Evolutionary conservation across 2,113 vertebrate genomes (phyloP).

Genomic region (Cranoglanis bouderius): DNA sequence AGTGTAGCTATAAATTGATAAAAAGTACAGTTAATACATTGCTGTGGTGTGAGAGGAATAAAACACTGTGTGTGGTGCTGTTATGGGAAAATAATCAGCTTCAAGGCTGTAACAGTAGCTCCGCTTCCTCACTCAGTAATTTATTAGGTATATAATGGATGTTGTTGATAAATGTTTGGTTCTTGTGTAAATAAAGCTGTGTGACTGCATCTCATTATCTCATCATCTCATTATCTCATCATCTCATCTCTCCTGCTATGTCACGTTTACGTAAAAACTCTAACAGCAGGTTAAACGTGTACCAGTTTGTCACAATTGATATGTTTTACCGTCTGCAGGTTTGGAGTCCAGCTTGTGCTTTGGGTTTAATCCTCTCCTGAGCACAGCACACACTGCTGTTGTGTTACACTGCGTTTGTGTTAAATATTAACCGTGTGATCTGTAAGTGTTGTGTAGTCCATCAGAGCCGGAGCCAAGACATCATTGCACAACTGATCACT

Average conservation of each 20-base stretch:
- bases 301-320: background rate
- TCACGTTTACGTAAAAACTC: too few relatives aligned
- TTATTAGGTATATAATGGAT: background rate
- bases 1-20: too few relatives aligned
- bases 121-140: too few relatives aligned
- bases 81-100: background rate
- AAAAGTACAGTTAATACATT: background rate
- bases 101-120: background rate
- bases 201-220: too few relatives aligned
- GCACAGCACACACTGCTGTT: too few relatives aligned
- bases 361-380: background rate
- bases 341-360: background rate
- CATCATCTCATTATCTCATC: too few relatives aligned
- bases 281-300: background rate
- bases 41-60: too few relatives aligned
- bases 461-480: background rate
- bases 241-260: too few relatives aligned
- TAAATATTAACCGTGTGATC: background rate
- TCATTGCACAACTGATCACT: background rate
- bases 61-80: too few relatives aligned
- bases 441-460: background rate
- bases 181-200: background rate
- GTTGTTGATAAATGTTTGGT: background rate
- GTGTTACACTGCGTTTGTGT: background rate
- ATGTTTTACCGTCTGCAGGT: background rate